phyloP scores from a whole-genome alignment of 2,797 vertebrate species.

The Euthynnus affinis region DNA sequence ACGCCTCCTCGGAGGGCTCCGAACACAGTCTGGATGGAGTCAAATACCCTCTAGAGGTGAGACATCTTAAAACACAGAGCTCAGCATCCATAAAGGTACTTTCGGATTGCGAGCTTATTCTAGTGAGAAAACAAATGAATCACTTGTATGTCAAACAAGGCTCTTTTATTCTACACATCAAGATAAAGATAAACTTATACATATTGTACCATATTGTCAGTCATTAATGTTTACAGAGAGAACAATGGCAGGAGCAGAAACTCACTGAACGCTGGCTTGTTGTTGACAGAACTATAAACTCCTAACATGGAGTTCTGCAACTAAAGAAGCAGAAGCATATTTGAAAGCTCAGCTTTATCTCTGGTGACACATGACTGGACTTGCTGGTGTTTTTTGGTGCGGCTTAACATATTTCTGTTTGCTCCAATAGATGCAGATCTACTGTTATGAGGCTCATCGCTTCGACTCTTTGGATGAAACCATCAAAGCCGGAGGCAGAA shows the following conservation, averaged over 20 bases:
- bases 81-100: not conserved
- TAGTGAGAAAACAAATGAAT: no score
- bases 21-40: constrained; percentile 95
- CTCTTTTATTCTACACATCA: no score
- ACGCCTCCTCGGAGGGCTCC: constrained; percentile 93
- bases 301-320: no score
- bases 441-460: constrained; percentile 90
- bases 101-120: no score
- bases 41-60: constrained; percentile 96
- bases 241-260: not conserved
- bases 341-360: not conserved
- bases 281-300: no score
- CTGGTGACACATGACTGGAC: not conserved
- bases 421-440: constrained; percentile 94
- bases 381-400: not conserved
- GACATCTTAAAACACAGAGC: not conserved
- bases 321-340: no score
- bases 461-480: constrained; percentile 91
- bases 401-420: constrained; percentile 36
- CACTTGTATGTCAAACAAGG: no score
- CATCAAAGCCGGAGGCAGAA: constrained; percentile 89
- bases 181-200: no score
- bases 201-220: not conserved
- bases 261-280: not conserved
- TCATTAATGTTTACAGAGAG: not conserved